These are phyloP conservation scores for Zygothrica quintamaculata DNA, from an alignment of 2,888 invertebrate genomes.

Conservation along the genomic window DNA sequence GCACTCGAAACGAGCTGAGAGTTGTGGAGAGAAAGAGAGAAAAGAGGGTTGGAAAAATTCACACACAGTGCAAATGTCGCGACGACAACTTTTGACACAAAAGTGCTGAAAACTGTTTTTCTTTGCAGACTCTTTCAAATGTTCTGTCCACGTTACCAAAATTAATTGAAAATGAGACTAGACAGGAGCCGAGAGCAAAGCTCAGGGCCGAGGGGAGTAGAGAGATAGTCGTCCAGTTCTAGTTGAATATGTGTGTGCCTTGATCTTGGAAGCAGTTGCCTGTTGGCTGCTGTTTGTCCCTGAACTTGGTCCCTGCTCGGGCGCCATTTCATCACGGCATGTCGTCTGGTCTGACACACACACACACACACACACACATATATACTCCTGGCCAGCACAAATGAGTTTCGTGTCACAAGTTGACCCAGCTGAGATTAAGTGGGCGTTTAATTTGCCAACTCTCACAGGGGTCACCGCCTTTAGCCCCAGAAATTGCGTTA, in stretches of 20 bases:
- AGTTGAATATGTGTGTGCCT: slow-evolving; percentile 54
- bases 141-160: slow-evolving; percentile 64
- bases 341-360: slow-evolving; percentile 18
- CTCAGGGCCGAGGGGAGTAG: too few relatives aligned
- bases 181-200: slow-evolving; percentile 36
- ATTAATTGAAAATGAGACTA: slow-evolving; percentile 77
- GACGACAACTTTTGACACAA: slow-evolving; percentile 74
- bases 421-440: slow-evolving; percentile 78
- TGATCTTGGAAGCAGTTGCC: slow-evolving; percentile 68
- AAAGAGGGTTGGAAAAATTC: slow-evolving; percentile 2
- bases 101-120: slow-evolving; percentile 72
- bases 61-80: slow-evolving; percentile 62
- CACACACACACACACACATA: too few relatives aligned
- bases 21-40: slow-evolving; percentile 11
- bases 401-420: slow-evolving; percentile 79
- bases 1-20: slow-evolving; percentile 51
- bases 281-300: slow-evolving; percentile 46
- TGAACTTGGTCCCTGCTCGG: slow-evolving; percentile 55
- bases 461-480: slow-evolving; percentile 56
- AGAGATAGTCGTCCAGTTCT: too few relatives aligned
- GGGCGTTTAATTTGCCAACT: slow-evolving; percentile 79
- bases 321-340: slow-evolving; percentile 28
- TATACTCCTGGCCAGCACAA: slow-evolving; percentile 47
- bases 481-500: slow-evolving; percentile 67
- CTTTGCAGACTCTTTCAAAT: slow-evolving; percentile 39